These are phyloP conservation scores for Cydia pomonella DNA, from an alignment of 1,140 invertebrate genomes.

Conservation along the genomic window DNA sequence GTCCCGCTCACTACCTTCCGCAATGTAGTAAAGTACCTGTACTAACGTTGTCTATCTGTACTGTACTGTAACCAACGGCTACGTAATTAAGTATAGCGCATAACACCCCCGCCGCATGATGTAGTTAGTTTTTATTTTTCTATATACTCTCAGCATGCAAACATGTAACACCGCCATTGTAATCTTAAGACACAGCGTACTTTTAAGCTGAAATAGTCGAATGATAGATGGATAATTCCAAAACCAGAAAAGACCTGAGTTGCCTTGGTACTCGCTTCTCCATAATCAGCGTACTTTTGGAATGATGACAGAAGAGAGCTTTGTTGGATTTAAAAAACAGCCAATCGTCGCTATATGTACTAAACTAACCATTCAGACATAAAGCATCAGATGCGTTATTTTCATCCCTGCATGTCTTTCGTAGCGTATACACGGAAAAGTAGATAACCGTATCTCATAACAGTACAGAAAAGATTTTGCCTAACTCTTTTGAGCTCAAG, in stretches of 20 bases:
- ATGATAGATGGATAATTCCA: constrained; percentile 8
- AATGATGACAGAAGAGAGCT: constrained; percentile 30
- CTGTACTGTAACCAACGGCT: constrained; percentile 27
- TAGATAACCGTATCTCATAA: constrained; percentile 19
- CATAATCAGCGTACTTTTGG: constrained; percentile 8
- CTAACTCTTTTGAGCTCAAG: neutral
- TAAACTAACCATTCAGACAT: constrained; percentile 5
- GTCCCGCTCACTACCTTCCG: constrained; percentile 69
- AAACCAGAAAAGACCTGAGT: constrained; percentile 31
- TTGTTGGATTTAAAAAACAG: constrained; percentile 15
- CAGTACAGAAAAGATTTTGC: neutral
- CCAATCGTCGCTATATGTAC: constrained; percentile 13
- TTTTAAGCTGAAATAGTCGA: constrained; percentile 25
- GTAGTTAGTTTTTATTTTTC: constrained; percentile 34
- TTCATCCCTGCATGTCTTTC: constrained; percentile 32
- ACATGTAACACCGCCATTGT: constrained; percentile 32
- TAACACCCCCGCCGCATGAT: constrained; percentile 34
- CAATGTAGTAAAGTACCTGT: constrained; percentile 51
- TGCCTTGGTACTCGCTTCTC: constrained; percentile 31
- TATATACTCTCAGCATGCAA: constrained; percentile 28
- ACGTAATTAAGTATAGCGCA: constrained; percentile 35
- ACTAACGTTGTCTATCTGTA: constrained; percentile 38
- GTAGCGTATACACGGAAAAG: constrained; percentile 1
- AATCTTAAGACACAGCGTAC: constrained; percentile 16
- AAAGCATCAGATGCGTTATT: constrained; percentile 28